These are phyloP conservation scores for Xiphophorus couchianus DNA, from an alignment of 2,113 vertebrate species.

Conservation along the genomic window DNA sequence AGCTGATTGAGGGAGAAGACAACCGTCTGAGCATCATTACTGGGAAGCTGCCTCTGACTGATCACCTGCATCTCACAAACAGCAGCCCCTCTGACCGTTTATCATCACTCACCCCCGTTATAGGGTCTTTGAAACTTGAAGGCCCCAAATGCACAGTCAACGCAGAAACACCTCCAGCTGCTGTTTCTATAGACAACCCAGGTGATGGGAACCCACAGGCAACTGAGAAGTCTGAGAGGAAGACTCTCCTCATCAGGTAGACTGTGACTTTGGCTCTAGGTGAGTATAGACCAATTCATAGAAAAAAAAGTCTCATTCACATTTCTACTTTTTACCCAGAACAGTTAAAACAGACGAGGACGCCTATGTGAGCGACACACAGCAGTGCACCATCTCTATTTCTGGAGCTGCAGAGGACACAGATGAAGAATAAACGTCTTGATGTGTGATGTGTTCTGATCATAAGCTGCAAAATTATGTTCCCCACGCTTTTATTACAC, in stretches of 20 bases:
- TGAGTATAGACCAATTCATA: neutral
- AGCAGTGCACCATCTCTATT: constrained; percentile 76
- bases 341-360: constrained; percentile 77
- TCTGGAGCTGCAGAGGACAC: constrained; percentile 78
- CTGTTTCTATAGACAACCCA: constrained; percentile 37
- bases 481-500: neutral
- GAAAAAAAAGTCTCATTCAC: neutral
- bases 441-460: no score
- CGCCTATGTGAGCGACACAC: constrained; percentile 69
- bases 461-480: neutral
- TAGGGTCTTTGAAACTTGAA: constrained; percentile 6
- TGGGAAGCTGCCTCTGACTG: constrained; percentile 48
- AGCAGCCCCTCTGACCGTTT: neutral
- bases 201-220: constrained; percentile 53
- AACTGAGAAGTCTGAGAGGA: constrained; percentile 74
- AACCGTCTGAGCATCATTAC: constrained; percentile 73
- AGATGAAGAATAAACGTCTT: constrained; percentile 67
- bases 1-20: constrained; percentile 82
- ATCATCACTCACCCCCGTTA: neutral
- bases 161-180: neutral
- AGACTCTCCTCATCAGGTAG: constrained; percentile 80
- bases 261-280: neutral
- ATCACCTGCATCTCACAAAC: constrained; percentile 13
- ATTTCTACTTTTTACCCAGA: constrained; percentile 47
- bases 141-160: neutral